phyloP scores from a whole-genome alignment of 2,113 vertebrate genomes.

The Carollia perspicillata region DNA sequence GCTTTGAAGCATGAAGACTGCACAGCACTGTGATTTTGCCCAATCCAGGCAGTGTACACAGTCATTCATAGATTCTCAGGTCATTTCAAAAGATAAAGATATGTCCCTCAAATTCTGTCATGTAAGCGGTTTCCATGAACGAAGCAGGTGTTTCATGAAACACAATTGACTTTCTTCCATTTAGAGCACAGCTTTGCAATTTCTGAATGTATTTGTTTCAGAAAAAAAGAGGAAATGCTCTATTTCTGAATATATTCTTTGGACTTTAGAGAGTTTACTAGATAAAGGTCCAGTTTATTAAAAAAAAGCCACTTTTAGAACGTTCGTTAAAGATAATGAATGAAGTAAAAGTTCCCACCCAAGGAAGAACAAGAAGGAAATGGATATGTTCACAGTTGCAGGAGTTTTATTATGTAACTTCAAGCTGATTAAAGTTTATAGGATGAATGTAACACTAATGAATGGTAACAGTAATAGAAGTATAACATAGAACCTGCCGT shows the following conservation, averaged over 20 bases:
- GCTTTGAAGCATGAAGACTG: conserved; percentile 21
- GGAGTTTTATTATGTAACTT: background rate
- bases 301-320: background rate
- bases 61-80: conserved; percentile 3
- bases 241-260: background rate
- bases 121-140: background rate
- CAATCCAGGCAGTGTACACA: background rate
- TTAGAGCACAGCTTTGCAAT: conserved; percentile 8
- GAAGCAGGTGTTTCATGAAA: conserved; percentile 44
- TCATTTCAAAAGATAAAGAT: conserved; percentile 41
- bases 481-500: background rate
- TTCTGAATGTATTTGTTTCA: background rate
- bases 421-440: background rate
- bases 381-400: background rate
- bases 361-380: background rate
- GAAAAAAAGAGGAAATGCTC: background rate
- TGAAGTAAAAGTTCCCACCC: background rate
- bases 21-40: background rate
- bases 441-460: background rate
- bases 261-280: background rate
- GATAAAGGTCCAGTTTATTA: background rate
- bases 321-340: background rate
- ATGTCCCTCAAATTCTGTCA: background rate
- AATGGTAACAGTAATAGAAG: background rate
- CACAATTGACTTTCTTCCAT: background rate